A percentile compares a stretch with the other conserved stretches of the same genome.
Conservation (phyloP, 2,888 invertebrate species). For the Drosophila buzzatii region DNA sequence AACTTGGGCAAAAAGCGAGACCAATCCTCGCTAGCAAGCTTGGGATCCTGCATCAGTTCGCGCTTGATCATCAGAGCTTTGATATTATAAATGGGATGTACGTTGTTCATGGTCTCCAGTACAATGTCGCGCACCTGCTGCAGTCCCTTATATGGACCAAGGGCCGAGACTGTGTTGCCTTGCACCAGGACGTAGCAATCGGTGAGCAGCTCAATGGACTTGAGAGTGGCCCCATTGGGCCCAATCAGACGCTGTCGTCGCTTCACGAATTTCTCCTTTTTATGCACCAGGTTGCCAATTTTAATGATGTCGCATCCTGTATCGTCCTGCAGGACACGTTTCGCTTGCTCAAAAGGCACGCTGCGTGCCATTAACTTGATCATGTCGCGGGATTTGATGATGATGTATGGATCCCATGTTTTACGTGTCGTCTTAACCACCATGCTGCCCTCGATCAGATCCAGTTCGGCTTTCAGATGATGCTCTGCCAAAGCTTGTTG, state of each 20-base stretch:
- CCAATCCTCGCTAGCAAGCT: constrained; percentile 97
- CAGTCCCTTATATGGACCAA: constrained; percentile 97
- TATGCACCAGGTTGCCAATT: constrained; percentile 95
- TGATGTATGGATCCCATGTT: constrained; percentile 99
- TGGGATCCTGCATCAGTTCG: constrained; percentile 97
- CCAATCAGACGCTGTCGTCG: constrained; percentile 97
- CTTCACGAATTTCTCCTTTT: constrained; percentile 97
- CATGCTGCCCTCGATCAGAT: constrained; percentile 97
- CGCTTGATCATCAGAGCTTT: constrained; percentile 98
- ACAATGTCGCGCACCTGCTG: constrained; percentile 95
- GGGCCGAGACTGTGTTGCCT: constrained; percentile 97
- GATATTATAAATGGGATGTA: constrained; percentile 99
- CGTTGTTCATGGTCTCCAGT: constrained; percentile 98
- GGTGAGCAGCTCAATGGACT: constrained; percentile 97
- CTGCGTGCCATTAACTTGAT: constrained; percentile 97
- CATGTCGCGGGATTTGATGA: constrained; percentile 97
- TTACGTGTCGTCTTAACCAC: constrained; percentile 96
- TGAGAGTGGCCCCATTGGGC: constrained; percentile 98
- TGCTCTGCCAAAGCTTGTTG: constrained; percentile 93
- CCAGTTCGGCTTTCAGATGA: constrained; percentile 93
- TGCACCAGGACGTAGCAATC: constrained; percentile 98
- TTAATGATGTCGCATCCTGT: constrained; percentile 98
- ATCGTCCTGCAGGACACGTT: constrained; percentile 94
- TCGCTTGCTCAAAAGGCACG: constrained; percentile 98
- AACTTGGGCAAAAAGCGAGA: constrained; percentile 98